A percentile compares a stretch with the other conserved stretches of the same genome.
Conservation (phyloP, 2,113 vertebrate genomes). For the Myotis davidii region DNA sequence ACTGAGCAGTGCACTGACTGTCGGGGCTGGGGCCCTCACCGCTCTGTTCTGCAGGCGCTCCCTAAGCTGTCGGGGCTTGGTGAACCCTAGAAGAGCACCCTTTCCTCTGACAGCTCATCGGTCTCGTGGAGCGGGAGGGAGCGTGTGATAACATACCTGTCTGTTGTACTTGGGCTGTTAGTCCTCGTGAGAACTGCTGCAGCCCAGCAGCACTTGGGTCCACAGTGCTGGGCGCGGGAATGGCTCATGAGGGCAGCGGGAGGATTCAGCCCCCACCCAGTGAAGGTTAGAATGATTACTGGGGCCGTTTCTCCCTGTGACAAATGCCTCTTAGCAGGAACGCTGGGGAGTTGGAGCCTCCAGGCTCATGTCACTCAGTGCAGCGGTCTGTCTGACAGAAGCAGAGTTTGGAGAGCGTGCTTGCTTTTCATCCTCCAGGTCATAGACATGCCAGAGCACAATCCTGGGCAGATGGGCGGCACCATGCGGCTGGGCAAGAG, state of each 20-base stretch:
- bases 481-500: constrained; percentile 98
- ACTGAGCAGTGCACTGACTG: neutral
- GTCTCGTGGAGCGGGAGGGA: neutral
- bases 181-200: neutral
- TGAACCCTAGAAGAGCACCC: neutral
- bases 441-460: constrained; percentile 99
- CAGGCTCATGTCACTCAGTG: neutral
- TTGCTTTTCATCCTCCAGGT: constrained; percentile 86
- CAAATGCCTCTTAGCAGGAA: neutral
- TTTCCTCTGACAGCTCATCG: neutral
- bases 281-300: neutral
- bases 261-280: neutral
- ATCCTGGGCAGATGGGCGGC: constrained; percentile 97
- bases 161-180: rapidly evolving
- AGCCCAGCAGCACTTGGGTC: neutral
- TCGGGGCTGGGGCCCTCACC: neutral
- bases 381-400: neutral
- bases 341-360: neutral
- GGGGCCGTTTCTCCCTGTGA: neutral
- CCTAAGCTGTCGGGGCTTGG: neutral
- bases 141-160: rapidly evolving
- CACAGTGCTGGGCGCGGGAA: neutral
- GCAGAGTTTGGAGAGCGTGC: neutral
- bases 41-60: rapidly evolving
- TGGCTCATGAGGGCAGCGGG: neutral